Conservation (phyloP, 2,888 invertebrate genomes). For the Marasmarcha lunaedactyla region DNA sequence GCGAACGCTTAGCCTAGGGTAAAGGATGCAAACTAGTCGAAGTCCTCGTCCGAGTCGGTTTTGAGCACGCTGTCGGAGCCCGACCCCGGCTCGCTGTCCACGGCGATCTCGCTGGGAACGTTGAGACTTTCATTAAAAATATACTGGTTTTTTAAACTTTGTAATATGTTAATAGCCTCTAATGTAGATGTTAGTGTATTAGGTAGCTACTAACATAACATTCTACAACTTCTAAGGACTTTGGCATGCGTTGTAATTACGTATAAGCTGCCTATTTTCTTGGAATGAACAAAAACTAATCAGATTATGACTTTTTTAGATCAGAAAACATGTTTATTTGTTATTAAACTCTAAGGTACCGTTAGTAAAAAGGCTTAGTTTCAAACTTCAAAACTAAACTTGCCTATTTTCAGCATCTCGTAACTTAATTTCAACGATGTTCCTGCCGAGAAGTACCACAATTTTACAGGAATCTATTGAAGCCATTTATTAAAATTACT, state of each 20-base stretch:
- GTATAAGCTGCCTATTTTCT: too few relatives aligned
- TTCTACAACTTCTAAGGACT: too few relatives aligned
- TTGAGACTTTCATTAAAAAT: background rate
- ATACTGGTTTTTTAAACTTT: too few relatives aligned
- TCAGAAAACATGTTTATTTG: too few relatives aligned
- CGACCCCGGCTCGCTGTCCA: slow-evolving; percentile 57
- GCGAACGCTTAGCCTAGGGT: slow-evolving; percentile 23
- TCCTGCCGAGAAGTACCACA: slow-evolving; percentile 49
- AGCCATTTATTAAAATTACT: too few relatives aligned
- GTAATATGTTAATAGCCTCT: slow-evolving; percentile 2
- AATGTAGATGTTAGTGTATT: slow-evolving; percentile 3
- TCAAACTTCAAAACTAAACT: slow-evolving; percentile 29
- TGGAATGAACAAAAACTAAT: too few relatives aligned
- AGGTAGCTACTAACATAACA: too few relatives aligned
- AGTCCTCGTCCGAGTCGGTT: slow-evolving; percentile 64
- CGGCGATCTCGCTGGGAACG: slow-evolving; percentile 38
- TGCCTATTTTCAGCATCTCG: slow-evolving; percentile 41
- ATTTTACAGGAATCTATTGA: too few relatives aligned
- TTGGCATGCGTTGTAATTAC: too few relatives aligned
- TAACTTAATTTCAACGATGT: slow-evolving; percentile 51
- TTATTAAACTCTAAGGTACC: too few relatives aligned
- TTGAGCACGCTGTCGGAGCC: slow-evolving; percentile 61
- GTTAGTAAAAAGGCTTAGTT: too few relatives aligned
- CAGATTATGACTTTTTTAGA: too few relatives aligned
- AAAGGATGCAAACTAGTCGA: slow-evolving; percentile 37